Percentiles rank a stretch among this genome's conserved stretches.
Evolutionary conservation across 2,888 invertebrate genomes (phyloP).

Genomic region (Axea sp.): DNA sequence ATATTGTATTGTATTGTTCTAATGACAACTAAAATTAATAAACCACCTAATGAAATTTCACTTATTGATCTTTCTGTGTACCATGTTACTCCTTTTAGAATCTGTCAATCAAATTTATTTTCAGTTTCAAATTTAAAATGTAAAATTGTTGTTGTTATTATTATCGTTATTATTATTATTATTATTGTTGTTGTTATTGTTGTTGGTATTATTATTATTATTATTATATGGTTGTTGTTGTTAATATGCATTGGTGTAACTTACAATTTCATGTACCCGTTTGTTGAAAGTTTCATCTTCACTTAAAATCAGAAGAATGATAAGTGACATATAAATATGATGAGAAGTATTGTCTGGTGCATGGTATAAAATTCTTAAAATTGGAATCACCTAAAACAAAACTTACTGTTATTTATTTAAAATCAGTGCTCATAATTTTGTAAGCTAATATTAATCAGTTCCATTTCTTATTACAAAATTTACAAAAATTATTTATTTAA

Average conservation of each 20-base stretch:
- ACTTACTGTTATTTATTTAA: background rate
- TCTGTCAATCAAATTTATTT: slow-evolving; percentile 80
- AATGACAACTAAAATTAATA: slow-evolving; percentile 96
- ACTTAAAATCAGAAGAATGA: slow-evolving; percentile 95
- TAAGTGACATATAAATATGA: slow-evolving; percentile 99
- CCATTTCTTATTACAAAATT: too few relatives aligned
- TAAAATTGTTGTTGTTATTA: too few relatives aligned
- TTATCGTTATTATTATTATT: too few relatives aligned
- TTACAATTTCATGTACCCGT: slow-evolving; percentile 95
- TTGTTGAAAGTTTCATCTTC: slow-evolving; percentile 98
- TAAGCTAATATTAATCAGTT: too few relatives aligned
- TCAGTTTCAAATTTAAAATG: background rate
- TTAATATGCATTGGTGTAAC: too few relatives aligned
- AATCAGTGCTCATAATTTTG: too few relatives aligned
- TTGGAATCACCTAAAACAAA: slow-evolving; percentile 89
- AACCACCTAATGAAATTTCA: slow-evolving; percentile 96
- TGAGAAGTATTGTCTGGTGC: slow-evolving; percentile 95
- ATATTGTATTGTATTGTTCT: slow-evolving; percentile 98
- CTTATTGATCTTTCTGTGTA: slow-evolving; percentile 94
- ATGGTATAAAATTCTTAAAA: slow-evolving; percentile 94
- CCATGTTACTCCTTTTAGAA: slow-evolving; percentile 93
- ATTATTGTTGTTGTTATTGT: too few relatives aligned
- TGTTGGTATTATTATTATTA: too few relatives aligned
- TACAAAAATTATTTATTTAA: too few relatives aligned
- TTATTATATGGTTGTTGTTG: too few relatives aligned